Percentiles rank a stretch among this genome's conserved stretches.
Conservation (phyloP, 2,888 invertebrate species). For the Eurois occulta region DNA sequence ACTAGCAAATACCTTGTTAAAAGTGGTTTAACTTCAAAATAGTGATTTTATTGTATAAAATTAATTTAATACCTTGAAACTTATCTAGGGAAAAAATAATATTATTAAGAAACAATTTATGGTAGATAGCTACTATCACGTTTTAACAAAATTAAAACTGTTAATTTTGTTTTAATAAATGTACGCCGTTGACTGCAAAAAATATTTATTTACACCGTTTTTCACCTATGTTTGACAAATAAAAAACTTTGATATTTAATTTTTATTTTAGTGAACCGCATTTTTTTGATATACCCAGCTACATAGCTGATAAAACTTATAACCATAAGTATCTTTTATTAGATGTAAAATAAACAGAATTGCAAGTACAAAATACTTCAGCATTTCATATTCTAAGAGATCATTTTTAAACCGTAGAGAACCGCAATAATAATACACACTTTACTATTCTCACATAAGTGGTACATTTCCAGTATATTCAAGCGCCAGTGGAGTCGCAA, state of each 20-base stretch:
- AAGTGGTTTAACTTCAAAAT: background rate
- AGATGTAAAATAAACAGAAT: background rate
- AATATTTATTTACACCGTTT: too few relatives aligned
- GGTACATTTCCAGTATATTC: constrained; percentile 52
- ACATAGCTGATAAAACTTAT: background rate
- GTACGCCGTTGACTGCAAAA: too few relatives aligned
- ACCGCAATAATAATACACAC: constrained; percentile 39
- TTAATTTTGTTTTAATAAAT: too few relatives aligned
- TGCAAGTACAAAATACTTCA: constrained; percentile 15
- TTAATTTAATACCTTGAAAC: too few relatives aligned
- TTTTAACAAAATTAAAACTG: too few relatives aligned
- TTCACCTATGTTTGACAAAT: too few relatives aligned
- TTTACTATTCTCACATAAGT: constrained; percentile 49
- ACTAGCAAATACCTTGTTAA: background rate
- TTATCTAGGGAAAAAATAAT: too few relatives aligned
- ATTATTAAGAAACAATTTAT: too few relatives aligned
- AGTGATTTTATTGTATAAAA: background rate
- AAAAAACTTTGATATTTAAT: too few relatives aligned
- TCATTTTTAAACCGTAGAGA: constrained; percentile 26
- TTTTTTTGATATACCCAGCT: background rate
- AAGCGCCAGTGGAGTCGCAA: constrained; percentile 39
- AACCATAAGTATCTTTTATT: background rate
- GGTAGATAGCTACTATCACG: too few relatives aligned
- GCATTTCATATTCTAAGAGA: constrained; percentile 19
- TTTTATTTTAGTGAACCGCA: background rate